phyloP scores from a whole-genome alignment of 2,113 vertebrate species.

The Ancistrus triradiatus region DNA sequence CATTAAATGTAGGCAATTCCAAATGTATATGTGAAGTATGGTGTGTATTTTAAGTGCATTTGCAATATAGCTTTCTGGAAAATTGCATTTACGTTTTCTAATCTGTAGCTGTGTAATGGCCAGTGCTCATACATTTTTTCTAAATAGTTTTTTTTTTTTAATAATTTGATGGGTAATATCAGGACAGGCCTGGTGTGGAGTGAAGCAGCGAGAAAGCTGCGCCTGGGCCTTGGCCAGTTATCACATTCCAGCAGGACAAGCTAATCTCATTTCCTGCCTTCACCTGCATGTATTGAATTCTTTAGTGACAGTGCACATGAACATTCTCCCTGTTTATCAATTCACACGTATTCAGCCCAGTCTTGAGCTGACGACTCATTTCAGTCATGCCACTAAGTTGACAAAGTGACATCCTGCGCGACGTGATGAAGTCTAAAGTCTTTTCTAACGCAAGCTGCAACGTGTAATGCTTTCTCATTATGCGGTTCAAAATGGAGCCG shows the following conservation, averaged over 20 bases:
- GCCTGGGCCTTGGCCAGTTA: constrained; percentile 69
- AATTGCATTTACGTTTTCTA: no score
- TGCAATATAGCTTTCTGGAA: no score
- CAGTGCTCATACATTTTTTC: no score
- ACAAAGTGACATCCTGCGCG: not conserved
- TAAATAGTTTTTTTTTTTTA: not conserved
- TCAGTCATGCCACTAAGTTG: not conserved
- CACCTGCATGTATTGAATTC: constrained; percentile 70
- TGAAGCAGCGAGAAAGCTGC: constrained; percentile 48
- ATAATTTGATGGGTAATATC: constrained; percentile 29
- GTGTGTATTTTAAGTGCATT: no score
- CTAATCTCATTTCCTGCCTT: constrained; percentile 70
- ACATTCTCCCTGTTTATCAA: constrained; percentile 24
- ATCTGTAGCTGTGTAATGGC: no score
- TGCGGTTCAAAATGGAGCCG: constrained; percentile 13
- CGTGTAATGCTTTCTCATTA: constrained; percentile 35
- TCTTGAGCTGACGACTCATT: constrained; percentile 26
- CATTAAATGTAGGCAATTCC: no score
- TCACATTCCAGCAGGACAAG: constrained; percentile 69
- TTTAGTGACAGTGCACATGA: constrained; percentile 7
- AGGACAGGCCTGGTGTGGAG: no score
- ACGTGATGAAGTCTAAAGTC: constrained; percentile 20
- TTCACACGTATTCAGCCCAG: constrained; percentile 7
- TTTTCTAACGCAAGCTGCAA: constrained; percentile 12
- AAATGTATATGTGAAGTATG: no score